Conservation (phyloP, 2,797 vertebrate species). For the Hoplostethus atlanticus region DNA sequence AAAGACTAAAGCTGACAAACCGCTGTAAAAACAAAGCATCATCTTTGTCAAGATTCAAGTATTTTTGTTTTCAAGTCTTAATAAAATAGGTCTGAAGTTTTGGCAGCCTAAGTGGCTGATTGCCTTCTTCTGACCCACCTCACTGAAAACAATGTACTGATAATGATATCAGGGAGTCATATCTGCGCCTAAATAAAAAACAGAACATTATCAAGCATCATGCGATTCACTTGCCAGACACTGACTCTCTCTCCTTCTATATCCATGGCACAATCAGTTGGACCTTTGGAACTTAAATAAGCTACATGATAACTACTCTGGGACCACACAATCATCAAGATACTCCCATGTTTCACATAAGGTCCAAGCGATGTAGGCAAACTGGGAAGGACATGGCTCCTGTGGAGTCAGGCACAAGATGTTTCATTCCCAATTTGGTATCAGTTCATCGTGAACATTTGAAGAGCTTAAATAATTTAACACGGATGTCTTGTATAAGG, state of each 20-base stretch:
- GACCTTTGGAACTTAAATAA: constrained; percentile 71
- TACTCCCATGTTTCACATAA: constrained; percentile 32
- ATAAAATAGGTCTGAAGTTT: background rate
- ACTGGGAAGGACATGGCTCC: constrained; percentile 45
- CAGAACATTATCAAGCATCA: constrained; percentile 12
- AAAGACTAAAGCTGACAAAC: no score
- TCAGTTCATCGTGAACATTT: constrained; percentile 2
- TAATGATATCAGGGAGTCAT: background rate
- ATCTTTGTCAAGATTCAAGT: no score
- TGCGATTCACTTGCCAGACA: constrained; percentile 17
- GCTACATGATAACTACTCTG: constrained; percentile 35
- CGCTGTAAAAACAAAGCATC: no score
- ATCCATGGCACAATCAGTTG: constrained; percentile 42
- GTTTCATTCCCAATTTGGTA: constrained; percentile 38
- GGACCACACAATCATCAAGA: constrained; percentile 21
- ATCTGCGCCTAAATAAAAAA: background rate
- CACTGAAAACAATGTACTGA: constrained; percentile 9
- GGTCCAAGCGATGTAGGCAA: constrained; percentile 24
- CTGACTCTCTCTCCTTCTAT: constrained; percentile 5
- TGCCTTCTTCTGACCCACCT: background rate
- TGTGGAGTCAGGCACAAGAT: background rate
- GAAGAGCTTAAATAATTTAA: no score
- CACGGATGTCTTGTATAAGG: background rate
- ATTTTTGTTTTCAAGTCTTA: no score
- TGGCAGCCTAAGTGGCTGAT: background rate